Evolutionary conservation across 2,113 vertebrate species (phyloP), one percentile per base, ranked within the genome.

Genomic region (Electrona antarctica): DNA sequence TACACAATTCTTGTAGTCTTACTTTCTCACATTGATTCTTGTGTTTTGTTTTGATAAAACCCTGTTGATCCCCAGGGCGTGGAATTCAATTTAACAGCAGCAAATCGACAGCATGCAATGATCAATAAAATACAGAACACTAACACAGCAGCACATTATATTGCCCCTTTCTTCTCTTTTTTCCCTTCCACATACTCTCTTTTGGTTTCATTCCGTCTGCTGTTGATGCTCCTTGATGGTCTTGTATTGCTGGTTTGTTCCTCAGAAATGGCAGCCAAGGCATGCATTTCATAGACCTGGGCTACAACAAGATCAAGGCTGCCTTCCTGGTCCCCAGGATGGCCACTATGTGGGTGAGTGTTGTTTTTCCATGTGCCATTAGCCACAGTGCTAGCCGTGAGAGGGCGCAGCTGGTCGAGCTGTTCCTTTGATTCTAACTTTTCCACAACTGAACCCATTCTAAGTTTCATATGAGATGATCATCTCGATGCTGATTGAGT

Each of bases 301-400:
- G 96, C 4, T 97, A 93, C 86, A 84, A 95, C 69, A 90, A 90
- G 69, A 92, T 93, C 81, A 94, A 93, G 76, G 87, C 95, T 7
- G 87, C 94, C 61, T 97, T 96, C 28, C 90, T 94, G 6, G 83
- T 95, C 52, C 95, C 97, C 7, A 91, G 97, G 71, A 94, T 91
- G 63, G 91, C 91, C 64, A 96, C 95, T 0, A 80, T 98, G 65
- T 99, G 97, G 98, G 97, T 99, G 88, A 94, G 97, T 80, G 62
- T 10, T 6, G 33, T 41, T 41, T 21, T 21, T 21, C 21, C 21
- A 2, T 21, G 21, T 21, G 21, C 21, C 21, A 21, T 21, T 21
- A 21, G 21, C 21, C 21, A 21, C 21, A 21, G 21, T 21, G 21
- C 21, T 21, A 21, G 21, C 21, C 1, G 21, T 21, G 21, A 21